Percentiles rank a stretch among this genome's conserved stretches.
These are phyloP conservation scores for Elgaria multicarinata DNA, from an alignment of 2,113 vertebrate species.

Conservation along the genomic window DNA sequence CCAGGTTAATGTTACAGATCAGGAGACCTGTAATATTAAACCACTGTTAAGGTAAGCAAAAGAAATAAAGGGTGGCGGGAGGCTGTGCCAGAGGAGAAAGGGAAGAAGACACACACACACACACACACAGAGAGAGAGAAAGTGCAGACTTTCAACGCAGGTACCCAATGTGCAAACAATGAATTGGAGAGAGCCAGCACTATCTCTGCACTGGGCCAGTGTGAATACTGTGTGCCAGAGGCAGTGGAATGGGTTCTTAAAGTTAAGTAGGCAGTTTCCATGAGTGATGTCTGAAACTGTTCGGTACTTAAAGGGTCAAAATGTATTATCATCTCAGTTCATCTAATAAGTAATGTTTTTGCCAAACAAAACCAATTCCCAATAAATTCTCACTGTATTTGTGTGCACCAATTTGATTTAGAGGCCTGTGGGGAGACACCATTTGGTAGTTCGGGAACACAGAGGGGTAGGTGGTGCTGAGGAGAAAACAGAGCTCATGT, in stretches of 20 bases:
- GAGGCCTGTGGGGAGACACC: conserved; percentile 97
- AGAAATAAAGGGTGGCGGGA: not conserved
- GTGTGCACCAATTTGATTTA: conserved; percentile 99
- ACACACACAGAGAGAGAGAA: not conserved
- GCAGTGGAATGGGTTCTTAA: not conserved
- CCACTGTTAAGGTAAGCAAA: not conserved
- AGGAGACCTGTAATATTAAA: not conserved
- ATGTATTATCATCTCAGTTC: conserved; percentile 92
- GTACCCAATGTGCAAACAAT: not conserved
- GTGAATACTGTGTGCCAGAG: not conserved
- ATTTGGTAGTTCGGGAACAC: conserved; percentile 97
- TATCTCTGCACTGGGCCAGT: not conserved
- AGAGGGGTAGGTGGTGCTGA: conserved; percentile 96
- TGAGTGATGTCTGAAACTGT: conserved; percentile 61
- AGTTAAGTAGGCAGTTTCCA: not conserved
- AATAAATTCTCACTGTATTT: conserved; percentile 99
- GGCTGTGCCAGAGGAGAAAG: not conserved
- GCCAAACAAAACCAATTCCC: conserved; percentile 99
- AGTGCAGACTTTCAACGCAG: not conserved
- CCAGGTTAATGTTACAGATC: not conserved
- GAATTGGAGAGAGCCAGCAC: no score
- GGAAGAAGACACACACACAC: no score
- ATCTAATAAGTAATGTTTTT: conserved; percentile 98
- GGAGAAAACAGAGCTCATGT: conserved; percentile 89
- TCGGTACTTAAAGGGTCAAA: conserved; percentile 85